Evolutionary conservation across 2,888 invertebrate species (phyloP).

Genomic region (Scaptomyza cyrtandrae): DNA sequence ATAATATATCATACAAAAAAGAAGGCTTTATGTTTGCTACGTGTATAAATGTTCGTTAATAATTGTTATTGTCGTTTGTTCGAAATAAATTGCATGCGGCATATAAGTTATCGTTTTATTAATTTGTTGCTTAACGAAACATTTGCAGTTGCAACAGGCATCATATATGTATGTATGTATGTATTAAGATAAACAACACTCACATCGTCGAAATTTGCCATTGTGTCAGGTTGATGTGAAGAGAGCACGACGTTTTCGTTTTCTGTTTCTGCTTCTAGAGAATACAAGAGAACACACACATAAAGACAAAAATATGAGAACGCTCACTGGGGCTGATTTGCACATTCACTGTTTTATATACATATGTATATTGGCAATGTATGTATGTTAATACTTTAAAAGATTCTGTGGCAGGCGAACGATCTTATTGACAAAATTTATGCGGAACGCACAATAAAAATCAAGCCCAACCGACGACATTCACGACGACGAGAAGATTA

Average conservation of each 20-base stretch:
- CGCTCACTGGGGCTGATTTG: slow-evolving; percentile 23
- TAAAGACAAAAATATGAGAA: slow-evolving; percentile 41
- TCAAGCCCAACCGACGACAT: slow-evolving; percentile 50
- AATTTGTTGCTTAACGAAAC: slow-evolving; percentile 32
- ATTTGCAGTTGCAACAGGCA: slow-evolving; percentile 53
- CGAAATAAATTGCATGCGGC: slow-evolving; percentile 53
- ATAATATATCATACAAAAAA: slow-evolving; percentile 67
- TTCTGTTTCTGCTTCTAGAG: slow-evolving; percentile 71
- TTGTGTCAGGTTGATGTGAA: slow-evolving; percentile 69
- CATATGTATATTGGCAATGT: slow-evolving; percentile 17
- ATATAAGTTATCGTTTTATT: slow-evolving; percentile 27
- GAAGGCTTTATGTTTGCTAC: slow-evolving; percentile 70
- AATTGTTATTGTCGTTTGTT: slow-evolving; percentile 45
- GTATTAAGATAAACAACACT: slow-evolving; percentile 59
- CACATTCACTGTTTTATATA: slow-evolving; percentile 52
- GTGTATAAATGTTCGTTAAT: slow-evolving; percentile 66
- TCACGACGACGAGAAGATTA: slow-evolving; percentile 54
- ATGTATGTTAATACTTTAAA: slow-evolving; percentile 38
- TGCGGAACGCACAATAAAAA: slow-evolving; percentile 9
- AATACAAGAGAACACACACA: slow-evolving; percentile 54
- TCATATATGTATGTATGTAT: neutral
- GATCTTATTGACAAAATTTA: slow-evolving; percentile 30
- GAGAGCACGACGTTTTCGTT: slow-evolving; percentile 53
- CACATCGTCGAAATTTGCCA: slow-evolving; percentile 83
- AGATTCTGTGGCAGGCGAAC: slow-evolving; percentile 19